phyloP scores from a whole-genome alignment of 2,888 invertebrate species.

The Carpatolechia fugitivella region DNA sequence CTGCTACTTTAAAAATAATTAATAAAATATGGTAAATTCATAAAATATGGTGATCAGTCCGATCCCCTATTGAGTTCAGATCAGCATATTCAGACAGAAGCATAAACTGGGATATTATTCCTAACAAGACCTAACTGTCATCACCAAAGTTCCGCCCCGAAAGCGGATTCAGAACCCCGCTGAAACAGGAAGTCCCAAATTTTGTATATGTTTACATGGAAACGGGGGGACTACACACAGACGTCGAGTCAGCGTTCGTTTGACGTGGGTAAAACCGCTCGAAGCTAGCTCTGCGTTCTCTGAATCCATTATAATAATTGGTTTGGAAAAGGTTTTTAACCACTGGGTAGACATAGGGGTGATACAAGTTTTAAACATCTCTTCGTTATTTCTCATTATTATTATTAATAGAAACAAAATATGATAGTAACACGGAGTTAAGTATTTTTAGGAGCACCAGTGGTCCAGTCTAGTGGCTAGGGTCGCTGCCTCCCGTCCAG shows the following conservation, averaged over 20 bases:
- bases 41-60: too few relatives aligned
- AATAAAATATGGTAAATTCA: too few relatives aligned
- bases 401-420: too few relatives aligned
- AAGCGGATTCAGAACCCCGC: not conserved
- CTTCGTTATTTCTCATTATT: too few relatives aligned
- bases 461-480: too few relatives aligned
- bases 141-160: not conserved
- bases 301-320: conserved; percentile 5
- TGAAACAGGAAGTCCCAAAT: not conserved
- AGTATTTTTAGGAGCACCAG: too few relatives aligned
- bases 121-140: not conserved
- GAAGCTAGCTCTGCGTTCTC: conserved; percentile 1
- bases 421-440: too few relatives aligned
- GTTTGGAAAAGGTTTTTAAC: conserved; percentile 1
- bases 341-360: too few relatives aligned
- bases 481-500: too few relatives aligned
- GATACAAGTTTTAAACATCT: too few relatives aligned
- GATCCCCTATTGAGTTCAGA: too few relatives aligned
- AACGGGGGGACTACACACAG: not conserved
- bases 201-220: not conserved
- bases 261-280: not conserved
- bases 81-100: not conserved
- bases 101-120: not conserved
- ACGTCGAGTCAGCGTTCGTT: not conserved
- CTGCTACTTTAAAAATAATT: too few relatives aligned